phyloP scores from a whole-genome alignment of 2,888 invertebrate species.

The Antitype chi region DNA sequence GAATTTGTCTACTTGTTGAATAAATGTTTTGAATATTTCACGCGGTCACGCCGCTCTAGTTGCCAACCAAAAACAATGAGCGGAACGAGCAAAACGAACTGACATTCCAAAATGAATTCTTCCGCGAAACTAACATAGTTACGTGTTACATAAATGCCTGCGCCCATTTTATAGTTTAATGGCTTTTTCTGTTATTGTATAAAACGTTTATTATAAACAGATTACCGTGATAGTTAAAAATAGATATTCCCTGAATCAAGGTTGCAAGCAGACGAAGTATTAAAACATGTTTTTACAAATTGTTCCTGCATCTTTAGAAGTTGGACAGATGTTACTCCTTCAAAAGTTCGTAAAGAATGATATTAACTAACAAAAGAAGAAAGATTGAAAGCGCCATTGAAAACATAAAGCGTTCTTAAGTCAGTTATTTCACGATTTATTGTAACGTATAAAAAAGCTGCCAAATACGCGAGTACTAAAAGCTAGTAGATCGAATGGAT shows the following conservation, averaged over 20 bases:
- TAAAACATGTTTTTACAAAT: slow-evolving; percentile 27
- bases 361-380: slow-evolving; percentile 36
- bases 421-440: slow-evolving; percentile 37
- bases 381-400: slow-evolving; percentile 29
- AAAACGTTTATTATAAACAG: slow-evolving; percentile 52
- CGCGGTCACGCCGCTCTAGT: too few relatives aligned
- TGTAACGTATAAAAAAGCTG: slow-evolving; percentile 27
- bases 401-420: slow-evolving; percentile 14
- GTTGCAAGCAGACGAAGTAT: not conserved
- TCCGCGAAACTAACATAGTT: slow-evolving; percentile 40
- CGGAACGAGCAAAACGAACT: slow-evolving; percentile 20
- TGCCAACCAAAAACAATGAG: slow-evolving; percentile 20
- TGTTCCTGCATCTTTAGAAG: slow-evolving; percentile 4
- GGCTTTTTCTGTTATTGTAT: slow-evolving; percentile 50
- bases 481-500: not conserved
- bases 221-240: slow-evolving; percentile 44
- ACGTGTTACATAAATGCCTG: slow-evolving; percentile 44
- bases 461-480: not conserved
- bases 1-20: slow-evolving; percentile 11
- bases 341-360: slow-evolving; percentile 40
- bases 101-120: slow-evolving; percentile 34
- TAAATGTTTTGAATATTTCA: slow-evolving; percentile 27
- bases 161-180: slow-evolving; percentile 50
- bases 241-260: slow-evolving; percentile 39
- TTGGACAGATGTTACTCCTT: slow-evolving; percentile 35